These are phyloP conservation scores for Cordilura impudica DNA, from an alignment of 2,888 invertebrate genomes.

Conservation along the genomic window DNA sequence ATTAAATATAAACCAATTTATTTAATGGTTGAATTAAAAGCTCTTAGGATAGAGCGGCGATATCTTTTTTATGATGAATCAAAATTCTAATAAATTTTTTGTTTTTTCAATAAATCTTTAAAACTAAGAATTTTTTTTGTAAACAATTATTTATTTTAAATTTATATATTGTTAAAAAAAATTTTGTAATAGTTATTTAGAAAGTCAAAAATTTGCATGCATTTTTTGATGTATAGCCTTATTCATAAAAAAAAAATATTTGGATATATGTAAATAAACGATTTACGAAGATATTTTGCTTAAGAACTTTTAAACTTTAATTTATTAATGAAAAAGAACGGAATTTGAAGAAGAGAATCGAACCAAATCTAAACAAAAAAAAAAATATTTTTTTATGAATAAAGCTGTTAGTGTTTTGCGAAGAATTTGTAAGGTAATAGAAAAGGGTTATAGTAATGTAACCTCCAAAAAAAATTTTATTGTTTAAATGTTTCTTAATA, in stretches of 20 bases:
- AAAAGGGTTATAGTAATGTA: too few relatives aligned
- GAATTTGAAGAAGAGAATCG: too few relatives aligned
- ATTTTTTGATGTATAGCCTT: too few relatives aligned
- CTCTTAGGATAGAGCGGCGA: not conserved
- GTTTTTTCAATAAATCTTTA: not conserved
- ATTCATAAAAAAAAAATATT: too few relatives aligned
- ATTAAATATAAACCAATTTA: not conserved
- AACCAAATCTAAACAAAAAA: too few relatives aligned
- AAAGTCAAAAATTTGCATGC: too few relatives aligned
- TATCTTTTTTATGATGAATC: not conserved
- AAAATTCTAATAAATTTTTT: not conserved
- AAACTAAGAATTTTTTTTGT: conserved; percentile 28
- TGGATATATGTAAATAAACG: too few relatives aligned
- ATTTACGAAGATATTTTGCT: too few relatives aligned
- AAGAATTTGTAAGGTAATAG: not conserved
- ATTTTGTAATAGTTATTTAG: not conserved
- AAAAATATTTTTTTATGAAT: too few relatives aligned
- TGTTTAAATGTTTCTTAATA: not conserved
- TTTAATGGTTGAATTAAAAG: not conserved
- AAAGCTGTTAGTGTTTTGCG: too few relatives aligned
- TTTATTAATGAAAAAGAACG: too few relatives aligned
- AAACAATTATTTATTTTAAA: not conserved
- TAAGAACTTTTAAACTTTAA: too few relatives aligned
- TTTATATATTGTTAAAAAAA: not conserved
- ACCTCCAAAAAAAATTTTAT: conserved; percentile 5